Evolutionary conservation across 2,113 vertebrate genomes (phyloP).

Genomic region (Fulica atra): DNA sequence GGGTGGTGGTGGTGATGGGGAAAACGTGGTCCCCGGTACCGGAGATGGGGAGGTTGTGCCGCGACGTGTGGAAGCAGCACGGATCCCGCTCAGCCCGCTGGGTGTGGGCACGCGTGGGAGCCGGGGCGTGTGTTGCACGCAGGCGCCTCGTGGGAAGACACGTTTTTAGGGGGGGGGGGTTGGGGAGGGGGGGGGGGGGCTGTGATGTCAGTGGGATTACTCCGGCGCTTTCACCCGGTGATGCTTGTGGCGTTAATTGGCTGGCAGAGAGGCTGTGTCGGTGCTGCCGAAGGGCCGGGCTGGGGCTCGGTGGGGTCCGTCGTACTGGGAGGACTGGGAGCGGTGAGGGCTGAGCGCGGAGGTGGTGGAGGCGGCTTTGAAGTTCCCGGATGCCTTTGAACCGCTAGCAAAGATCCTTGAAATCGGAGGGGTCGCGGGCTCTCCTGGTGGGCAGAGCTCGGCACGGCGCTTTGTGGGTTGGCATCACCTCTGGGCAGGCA

Average conservation of each 20-base stretch:
- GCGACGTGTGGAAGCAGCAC: fast-evolving
- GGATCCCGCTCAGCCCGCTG: fast-evolving
- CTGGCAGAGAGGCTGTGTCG: neutral
- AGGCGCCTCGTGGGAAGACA: too few species aligned
- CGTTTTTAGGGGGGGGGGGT: fast-evolving
- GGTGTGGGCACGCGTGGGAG: neutral
- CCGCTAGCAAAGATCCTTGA: fast-evolving
- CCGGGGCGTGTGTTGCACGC: neutral
- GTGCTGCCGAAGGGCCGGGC: neutral
- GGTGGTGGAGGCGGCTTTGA: neutral
- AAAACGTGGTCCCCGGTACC: fast-evolving
- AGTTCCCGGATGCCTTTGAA: neutral
- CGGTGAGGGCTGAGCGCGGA: fast-evolving
- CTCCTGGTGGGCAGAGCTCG: fast-evolving
- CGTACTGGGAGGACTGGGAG: neutral
- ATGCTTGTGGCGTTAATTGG: fast-evolving
- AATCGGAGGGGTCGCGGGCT: fast-evolving
- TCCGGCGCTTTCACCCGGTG: fast-evolving
- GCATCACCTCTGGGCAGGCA: neutral
- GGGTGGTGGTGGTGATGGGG: too few species aligned
- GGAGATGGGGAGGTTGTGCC: neutral
- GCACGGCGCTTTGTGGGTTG: fast-evolving
- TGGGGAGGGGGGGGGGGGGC: neutral
- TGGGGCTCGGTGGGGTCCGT: neutral
- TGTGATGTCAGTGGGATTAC: fast-evolving